phyloP scores from a whole-genome alignment of 1,140 invertebrate species.

The Hyles vespertilio region DNA sequence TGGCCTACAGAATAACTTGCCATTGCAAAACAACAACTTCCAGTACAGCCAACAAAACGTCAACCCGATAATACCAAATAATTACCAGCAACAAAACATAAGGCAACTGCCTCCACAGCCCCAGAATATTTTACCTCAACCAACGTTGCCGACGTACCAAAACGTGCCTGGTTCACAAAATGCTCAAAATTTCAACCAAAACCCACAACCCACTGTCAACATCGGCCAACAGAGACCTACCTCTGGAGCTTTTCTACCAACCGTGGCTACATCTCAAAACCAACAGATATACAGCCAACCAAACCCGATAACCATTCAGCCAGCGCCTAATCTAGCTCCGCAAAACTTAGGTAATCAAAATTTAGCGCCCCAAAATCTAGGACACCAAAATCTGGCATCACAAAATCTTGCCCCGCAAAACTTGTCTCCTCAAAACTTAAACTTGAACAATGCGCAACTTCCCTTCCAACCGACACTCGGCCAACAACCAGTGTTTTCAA shows the following conservation, averaged over 20 bases:
- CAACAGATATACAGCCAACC: slow-evolving; percentile 49
- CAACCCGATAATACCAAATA: slow-evolving; percentile 39
- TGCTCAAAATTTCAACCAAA: slow-evolving; percentile 35
- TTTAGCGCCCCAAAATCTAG: too few relatives aligned
- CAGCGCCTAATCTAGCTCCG: slow-evolving; percentile 61
- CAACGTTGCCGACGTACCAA: slow-evolving; percentile 53
- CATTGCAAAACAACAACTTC: slow-evolving; percentile 43
- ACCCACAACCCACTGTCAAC: slow-evolving; percentile 37
- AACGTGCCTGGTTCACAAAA: slow-evolving; percentile 27
- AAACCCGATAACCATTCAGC: slow-evolving; percentile 61
- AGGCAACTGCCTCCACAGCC: slow-evolving; percentile 40
- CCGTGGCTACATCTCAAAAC: slow-evolving; percentile 47
- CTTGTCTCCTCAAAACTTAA: slow-evolving; percentile 31
- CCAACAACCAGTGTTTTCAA: slow-evolving; percentile 70
- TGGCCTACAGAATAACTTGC: slow-evolving; percentile 19
- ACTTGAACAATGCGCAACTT: slow-evolving; percentile 49
- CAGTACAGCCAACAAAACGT: slow-evolving; percentile 39
- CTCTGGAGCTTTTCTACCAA: slow-evolving; percentile 65
- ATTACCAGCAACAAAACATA: slow-evolving; percentile 47
- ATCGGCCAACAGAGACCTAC: slow-evolving; percentile 61
- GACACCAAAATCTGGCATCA: slow-evolving; percentile 45
- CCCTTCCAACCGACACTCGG: slow-evolving; percentile 61
- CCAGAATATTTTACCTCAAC: slow-evolving; percentile 51
- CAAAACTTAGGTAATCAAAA: slow-evolving; percentile 6
- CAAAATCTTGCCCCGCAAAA: slow-evolving; percentile 8